These are phyloP conservation scores for Lydus trimaculatus DNA, from an alignment of 2,888 invertebrate genomes.

Conservation along the genomic window DNA sequence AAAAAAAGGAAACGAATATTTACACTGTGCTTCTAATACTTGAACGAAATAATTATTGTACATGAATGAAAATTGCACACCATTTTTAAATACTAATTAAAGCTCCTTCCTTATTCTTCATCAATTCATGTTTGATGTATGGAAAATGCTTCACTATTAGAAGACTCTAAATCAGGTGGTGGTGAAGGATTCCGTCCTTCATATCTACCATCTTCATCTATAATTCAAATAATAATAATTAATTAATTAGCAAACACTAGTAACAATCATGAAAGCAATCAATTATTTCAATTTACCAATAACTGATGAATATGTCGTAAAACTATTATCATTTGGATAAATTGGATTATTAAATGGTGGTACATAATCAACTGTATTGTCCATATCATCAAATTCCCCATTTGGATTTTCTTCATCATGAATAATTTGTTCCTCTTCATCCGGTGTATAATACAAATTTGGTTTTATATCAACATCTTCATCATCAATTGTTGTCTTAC, in stretches of 20 bases:
- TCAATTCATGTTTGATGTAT: slow-evolving; percentile 32
- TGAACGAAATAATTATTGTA: slow-evolving; percentile 33
- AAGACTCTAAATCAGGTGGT: slow-evolving; percentile 52
- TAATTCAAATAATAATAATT: slow-evolving; percentile 34
- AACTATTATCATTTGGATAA: slow-evolving; percentile 57
- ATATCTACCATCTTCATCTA: slow-evolving; percentile 59
- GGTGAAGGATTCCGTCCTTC: slow-evolving; percentile 61
- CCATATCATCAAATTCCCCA: slow-evolving; percentile 42
- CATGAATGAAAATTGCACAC: slow-evolving; percentile 44
- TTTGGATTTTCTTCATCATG: slow-evolving; percentile 27
- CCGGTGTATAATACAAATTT: slow-evolving; percentile 56
- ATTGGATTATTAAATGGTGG: slow-evolving; percentile 61
- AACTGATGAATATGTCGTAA: slow-evolving; percentile 55
- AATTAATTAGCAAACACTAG: no score
- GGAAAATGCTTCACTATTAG: slow-evolving; percentile 16
- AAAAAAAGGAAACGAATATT: slow-evolving; percentile 46
- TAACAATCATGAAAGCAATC: no score
- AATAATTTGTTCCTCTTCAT: slow-evolving; percentile 50
- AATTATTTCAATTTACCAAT: slow-evolving; percentile 47
- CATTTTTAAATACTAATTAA: slow-evolving; percentile 39
- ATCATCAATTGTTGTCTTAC: slow-evolving; percentile 20
- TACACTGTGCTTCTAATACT: slow-evolving; percentile 47
- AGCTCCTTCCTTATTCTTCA: slow-evolving; percentile 27
- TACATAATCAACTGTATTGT: slow-evolving; percentile 53
- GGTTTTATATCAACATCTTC: slow-evolving; percentile 26